Evolutionary conservation across 2,888 invertebrate species (phyloP).

Genomic region (Minunthozetes semirufus): DNA sequence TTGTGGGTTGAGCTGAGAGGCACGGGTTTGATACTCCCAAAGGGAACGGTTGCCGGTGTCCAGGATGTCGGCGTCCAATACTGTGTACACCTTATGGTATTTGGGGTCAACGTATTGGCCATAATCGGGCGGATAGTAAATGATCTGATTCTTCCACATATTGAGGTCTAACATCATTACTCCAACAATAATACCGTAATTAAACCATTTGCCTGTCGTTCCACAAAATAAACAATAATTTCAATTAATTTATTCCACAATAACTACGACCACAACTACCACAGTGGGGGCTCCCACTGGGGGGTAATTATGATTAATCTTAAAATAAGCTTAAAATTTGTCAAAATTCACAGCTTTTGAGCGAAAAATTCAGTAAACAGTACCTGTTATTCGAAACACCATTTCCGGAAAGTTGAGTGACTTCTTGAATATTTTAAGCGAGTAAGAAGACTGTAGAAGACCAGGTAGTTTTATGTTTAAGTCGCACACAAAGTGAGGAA

Average conservation of each 20-base stretch:
- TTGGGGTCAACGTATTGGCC: constrained; percentile 52
- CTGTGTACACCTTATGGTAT: constrained; percentile 48
- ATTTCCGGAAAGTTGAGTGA: constrained; percentile 47
- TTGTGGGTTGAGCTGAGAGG: constrained; percentile 47
- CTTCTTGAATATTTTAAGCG: constrained; percentile 47
- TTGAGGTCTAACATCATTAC: constrained; percentile 54
- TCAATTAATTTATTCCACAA: too few relatives aligned
- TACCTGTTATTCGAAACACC: constrained; percentile 50
- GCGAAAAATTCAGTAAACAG: too few relatives aligned
- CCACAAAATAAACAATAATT: too few relatives aligned
- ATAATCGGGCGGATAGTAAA: constrained; percentile 51
- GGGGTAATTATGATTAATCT: too few relatives aligned
- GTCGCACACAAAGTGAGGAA: constrained; percentile 53
- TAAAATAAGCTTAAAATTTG: too few relatives aligned
- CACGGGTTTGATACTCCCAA: constrained; percentile 49
- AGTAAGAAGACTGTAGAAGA: constrained; percentile 48
- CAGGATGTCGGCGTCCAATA: constrained; percentile 45
- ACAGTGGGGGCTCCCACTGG: too few relatives aligned
- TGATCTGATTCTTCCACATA: constrained; percentile 56
- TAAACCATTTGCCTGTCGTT: constrained; percentile 54
- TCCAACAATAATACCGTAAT: constrained; percentile 53
- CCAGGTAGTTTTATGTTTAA: constrained; percentile 54
- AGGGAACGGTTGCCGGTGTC: constrained; percentile 46
- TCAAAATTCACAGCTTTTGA: too few relatives aligned
- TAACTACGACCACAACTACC: too few relatives aligned